Evolutionary conservation across 1,140 invertebrate genomes (phyloP), one percentile per base, ranked within the genome.

Genomic region (Mya arenaria): DNA sequence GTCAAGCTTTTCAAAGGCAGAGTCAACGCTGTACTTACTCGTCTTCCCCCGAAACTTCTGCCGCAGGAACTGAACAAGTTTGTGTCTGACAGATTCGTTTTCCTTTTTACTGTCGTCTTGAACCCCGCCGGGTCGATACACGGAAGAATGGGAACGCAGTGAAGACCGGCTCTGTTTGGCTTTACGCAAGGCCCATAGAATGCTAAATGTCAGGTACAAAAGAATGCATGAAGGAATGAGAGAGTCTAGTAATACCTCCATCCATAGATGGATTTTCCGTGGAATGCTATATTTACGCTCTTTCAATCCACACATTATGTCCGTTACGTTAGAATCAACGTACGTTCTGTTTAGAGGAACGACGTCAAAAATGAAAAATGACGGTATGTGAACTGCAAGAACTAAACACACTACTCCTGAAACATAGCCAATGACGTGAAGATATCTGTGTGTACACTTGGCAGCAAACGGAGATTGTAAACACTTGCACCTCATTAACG

Each of bases 401-500:
- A 44, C 39, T 13, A 78, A 48, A n/a, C 23, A 19, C 30, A 78
- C 8, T 36, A 66, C 55, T 37, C 23, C n/a, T 0, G 23, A 10
- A 6, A 65, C 39, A 19, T 36, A 60, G 8, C 15, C 37, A 19
- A 19, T 6, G 37, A 78, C 34, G 39, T 36, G 32, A 4, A 34
- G 37, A 2, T 6, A 39, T 28, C 23, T 48, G 30, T 78, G 74
- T 6, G 56, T 37, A 2, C 17, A 36, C 28, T 32, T 36, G 5
- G 62, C 74, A 25, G 32, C 25, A 37, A 78, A 66, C 39, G 74
- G 74, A 19, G 39, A 32, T 34, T 55, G 44, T 8, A 78, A 6
- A 23, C 74, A 78, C n/a, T 32, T 52, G 10, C 36, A 78, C 4
- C 74, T 60, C 25, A 78, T 78, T 13, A 48, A 78, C 32, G 74